Evolutionary conservation across 2,797 vertebrate genomes (phyloP).

Genomic region (Sebastes wilsoni): DNA sequence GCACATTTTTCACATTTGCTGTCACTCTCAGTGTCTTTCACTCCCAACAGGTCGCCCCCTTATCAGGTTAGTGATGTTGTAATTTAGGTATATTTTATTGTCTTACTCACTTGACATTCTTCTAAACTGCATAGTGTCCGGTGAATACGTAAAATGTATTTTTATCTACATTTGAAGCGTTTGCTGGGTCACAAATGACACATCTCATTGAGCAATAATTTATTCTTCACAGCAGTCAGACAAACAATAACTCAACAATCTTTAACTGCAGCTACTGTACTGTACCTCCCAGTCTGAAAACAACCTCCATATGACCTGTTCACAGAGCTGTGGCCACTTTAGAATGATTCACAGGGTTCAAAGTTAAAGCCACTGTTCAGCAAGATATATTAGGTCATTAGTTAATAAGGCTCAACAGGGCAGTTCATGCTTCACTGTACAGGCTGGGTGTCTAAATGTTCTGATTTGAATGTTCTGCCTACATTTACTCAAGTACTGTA

Average conservation of each 20-base stretch:
- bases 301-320: constrained; percentile 13
- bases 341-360: constrained; percentile 28
- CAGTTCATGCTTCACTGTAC: constrained; percentile 7
- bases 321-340: not conserved
- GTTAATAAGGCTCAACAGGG: constrained; percentile 30
- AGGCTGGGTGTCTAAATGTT: not conserved
- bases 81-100: not conserved
- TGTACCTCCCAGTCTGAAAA: not conserved
- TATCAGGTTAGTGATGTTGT: not conserved
- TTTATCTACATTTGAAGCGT: not conserved
- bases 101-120: not conserved
- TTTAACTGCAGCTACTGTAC: not conserved
- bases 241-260: not conserved
- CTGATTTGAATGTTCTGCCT: too few species aligned
- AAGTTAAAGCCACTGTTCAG: constrained; percentile 17
- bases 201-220: not conserved
- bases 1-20: not conserved
- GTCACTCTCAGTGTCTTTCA: not conserved
- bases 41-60: not conserved
- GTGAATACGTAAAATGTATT: not conserved
- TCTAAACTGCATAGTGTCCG: not conserved
- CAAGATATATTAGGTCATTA: constrained; percentile 43
- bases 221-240: not conserved
- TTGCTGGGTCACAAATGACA: not conserved
- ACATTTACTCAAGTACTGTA: too few species aligned